Percentiles rank a stretch among this genome's conserved stretches.
These are phyloP conservation scores for Ctenopoma multispine DNA, from an alignment of 2,797 vertebrate species.

Conservation along the genomic window DNA sequence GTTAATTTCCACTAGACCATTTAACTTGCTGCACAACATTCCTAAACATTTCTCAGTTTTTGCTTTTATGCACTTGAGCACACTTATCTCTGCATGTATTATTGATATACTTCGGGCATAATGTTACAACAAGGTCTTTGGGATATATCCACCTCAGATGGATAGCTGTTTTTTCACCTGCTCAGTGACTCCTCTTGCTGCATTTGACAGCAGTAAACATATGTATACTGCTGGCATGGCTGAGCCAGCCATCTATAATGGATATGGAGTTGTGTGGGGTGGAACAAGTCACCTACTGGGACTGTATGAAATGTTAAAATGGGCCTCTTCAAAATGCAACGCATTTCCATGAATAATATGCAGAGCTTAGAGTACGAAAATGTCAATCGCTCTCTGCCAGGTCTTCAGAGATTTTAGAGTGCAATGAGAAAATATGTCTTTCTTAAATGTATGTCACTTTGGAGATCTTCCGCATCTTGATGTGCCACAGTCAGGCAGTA, in stretches of 20 bases:
- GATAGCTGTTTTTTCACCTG: constrained; percentile 51
- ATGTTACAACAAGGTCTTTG: constrained; percentile 56
- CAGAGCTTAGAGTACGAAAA: constrained; percentile 43
- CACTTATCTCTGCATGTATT: constrained; percentile 67
- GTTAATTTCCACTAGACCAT: no score
- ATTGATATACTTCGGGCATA: constrained; percentile 73
- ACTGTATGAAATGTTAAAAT: constrained; percentile 76
- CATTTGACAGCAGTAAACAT: constrained; percentile 79
- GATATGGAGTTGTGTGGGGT: constrained; percentile 60
- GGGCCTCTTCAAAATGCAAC: constrained; percentile 49
- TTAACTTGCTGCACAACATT: constrained; percentile 8
- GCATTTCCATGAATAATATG: constrained; percentile 64
- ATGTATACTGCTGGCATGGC: constrained; percentile 63
- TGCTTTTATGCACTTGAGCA: constrained; percentile 42
- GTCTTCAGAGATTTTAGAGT: constrained; percentile 45
- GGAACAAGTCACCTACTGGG: constrained; percentile 69
- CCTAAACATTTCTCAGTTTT: constrained; percentile 15
- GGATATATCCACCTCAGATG: constrained; percentile 57
- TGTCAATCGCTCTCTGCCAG: constrained; percentile 31
- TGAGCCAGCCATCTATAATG: constrained; percentile 74
- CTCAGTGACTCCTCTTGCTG: constrained; percentile 57
- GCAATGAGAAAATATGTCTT: constrained; percentile 42
- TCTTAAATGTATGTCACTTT: constrained; percentile 38
- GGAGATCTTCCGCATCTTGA: constrained; percentile 15
- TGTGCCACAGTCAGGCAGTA: constrained; percentile 13